phyloP scores from a whole-genome alignment of 2,888 invertebrate genomes.

The Pristionchus fissidentatus region DNA sequence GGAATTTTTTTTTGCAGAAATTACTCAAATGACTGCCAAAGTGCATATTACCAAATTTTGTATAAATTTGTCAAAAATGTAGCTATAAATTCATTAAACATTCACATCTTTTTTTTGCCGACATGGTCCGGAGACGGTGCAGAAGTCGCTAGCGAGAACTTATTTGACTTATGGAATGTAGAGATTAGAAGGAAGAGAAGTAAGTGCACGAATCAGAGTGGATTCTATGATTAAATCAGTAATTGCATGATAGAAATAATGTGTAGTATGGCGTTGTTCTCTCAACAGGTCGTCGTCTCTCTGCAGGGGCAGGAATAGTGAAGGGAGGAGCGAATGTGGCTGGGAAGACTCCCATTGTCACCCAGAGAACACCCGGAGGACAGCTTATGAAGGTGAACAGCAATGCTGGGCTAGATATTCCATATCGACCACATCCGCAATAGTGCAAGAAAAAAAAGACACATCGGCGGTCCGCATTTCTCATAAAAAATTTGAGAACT shows the following conservation, averaged over 20 bases:
- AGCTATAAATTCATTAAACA: no score
- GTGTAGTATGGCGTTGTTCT: neutral
- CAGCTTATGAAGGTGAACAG: slow-evolving; percentile 39
- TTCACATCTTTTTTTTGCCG: no score
- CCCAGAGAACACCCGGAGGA: slow-evolving; percentile 43
- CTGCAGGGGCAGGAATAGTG: neutral
- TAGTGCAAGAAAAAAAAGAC: neutral
- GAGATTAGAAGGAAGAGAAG: no score
- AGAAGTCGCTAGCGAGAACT: no score
- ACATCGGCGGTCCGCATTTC: neutral
- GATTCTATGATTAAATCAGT: no score
- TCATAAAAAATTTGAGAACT: neutral
- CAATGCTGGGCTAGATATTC: neutral
- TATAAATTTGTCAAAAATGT: no score
- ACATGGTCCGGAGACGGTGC: no score
- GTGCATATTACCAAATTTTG: neutral
- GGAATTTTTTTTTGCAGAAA: no score
- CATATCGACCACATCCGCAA: neutral
- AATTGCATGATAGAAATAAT: neutral
- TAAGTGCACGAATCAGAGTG: no score
- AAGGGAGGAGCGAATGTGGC: neutral
- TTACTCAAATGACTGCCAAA: no score
- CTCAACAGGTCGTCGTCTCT: neutral
- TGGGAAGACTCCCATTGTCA: neutral
- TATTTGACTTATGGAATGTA: no score